Evolutionary conservation across 2,113 vertebrate genomes (phyloP), one percentile per base, ranked within the genome.

Genomic region (Scatophagus argus): DNA sequence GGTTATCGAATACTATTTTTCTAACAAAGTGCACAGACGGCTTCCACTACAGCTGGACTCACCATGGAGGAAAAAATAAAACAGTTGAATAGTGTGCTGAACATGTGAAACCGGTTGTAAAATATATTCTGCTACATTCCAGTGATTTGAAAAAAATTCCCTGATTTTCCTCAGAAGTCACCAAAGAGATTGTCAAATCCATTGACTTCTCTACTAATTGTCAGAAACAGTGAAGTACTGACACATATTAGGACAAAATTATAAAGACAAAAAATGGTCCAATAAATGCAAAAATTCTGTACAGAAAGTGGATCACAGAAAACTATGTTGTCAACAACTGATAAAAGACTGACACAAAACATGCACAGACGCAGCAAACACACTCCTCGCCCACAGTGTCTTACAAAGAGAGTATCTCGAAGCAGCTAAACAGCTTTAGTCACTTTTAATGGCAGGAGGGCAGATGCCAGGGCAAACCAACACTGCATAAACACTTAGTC

Each of bases 401-500:
- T 75, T 8, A 41, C 49, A 61, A 56, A 75, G 67, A 74, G 63
- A 60, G 75, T 3, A 11, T 44, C 11, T 38, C 39, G 29, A 59
- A 66, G 58, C 67, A 63, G 76, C 32, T 65, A 52, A 68, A 69
- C 21, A 39, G 82, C 83, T 83, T 88, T 83, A 89, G 85, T 83
- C 86, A 65, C 62, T 79, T 91, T 92, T 87, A 91, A 88, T 82
- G 79, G 90, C 59, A 86, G 75, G 41, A 77, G 68, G 79, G 81
- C 64, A 64, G 79, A 86, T 81, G 85, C 82, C 88, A 84, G 84
- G 59, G 82, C 75, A 83, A 82, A 85, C 85, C 81, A 21, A 63
- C 67, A 31, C 79, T 71, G 82, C 56, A 87, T 86, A 91, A 91
- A 90, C 92, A 88, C 82, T 84, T 79, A 83, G 78, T 91, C 86